Conservation (phyloP, 2,888 invertebrate species). For the Phytoseiulus persimilis region DNA sequence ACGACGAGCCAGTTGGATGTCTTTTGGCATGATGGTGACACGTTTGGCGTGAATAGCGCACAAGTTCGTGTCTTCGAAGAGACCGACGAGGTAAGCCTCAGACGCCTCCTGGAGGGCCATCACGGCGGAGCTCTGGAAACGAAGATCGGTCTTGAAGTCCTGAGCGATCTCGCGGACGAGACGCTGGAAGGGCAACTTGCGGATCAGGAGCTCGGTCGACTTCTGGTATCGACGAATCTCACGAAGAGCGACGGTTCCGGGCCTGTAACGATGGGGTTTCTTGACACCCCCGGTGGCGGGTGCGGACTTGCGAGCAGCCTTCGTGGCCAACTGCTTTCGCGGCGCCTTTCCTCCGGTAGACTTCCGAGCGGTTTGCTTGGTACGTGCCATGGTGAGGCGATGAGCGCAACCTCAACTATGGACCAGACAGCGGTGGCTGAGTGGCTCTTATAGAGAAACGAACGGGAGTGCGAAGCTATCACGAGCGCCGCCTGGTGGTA, state of each 20-base stretch:
- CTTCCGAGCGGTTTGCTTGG: slow-evolving; percentile 94
- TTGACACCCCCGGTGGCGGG: slow-evolving; percentile 91
- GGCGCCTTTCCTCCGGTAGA: slow-evolving; percentile 95
- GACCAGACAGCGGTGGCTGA: background rate
- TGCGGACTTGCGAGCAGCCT: slow-evolving; percentile 87
- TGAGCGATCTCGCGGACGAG: slow-evolving; percentile 93
- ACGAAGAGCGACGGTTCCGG: slow-evolving; percentile 89
- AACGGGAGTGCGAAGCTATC: too few species aligned
- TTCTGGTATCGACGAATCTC: slow-evolving; percentile 96
- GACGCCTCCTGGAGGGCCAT: slow-evolving; percentile 51
- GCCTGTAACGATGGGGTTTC: slow-evolving; percentile 91
- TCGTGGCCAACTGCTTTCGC: slow-evolving; percentile 83
- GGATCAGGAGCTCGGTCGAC: slow-evolving; percentile 85
- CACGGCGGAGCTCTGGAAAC: slow-evolving; percentile 88
- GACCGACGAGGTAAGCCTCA: slow-evolving; percentile 59
- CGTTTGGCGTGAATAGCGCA: slow-evolving; percentile 56
- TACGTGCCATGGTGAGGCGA: slow-evolving; percentile 99
- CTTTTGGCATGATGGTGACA: slow-evolving; percentile 59
- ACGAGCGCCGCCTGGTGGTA: too few species aligned
- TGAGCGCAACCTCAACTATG: too few species aligned
- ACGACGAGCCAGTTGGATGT: slow-evolving; percentile 57
- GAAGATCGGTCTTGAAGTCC: slow-evolving; percentile 90
- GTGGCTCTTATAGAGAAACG: too few species aligned
- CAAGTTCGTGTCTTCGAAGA: slow-evolving; percentile 61
- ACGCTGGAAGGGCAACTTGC: slow-evolving; percentile 90